Evolutionary conservation across 2,113 vertebrate species (phyloP).

Genomic region (Raphicerus campestris): DNA sequence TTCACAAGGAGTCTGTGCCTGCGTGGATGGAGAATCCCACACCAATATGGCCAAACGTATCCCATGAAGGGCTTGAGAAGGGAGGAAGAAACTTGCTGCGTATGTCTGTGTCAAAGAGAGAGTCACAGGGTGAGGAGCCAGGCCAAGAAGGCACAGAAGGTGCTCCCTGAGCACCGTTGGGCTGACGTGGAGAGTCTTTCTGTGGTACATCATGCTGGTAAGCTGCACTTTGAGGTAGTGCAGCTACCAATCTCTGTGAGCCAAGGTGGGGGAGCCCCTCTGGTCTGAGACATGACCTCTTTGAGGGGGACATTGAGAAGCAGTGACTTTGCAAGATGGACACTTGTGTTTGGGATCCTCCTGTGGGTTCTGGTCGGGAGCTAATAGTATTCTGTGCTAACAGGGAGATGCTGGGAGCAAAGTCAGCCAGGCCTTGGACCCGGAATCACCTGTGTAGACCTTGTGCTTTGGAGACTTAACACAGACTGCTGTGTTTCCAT

Average conservation of each 20-base stretch:
- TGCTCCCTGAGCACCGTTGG: background rate
- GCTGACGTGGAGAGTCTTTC: background rate
- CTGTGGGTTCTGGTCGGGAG: background rate
- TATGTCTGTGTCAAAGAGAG: background rate
- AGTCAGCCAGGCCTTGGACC: background rate
- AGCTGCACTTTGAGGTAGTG: background rate
- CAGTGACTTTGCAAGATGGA: background rate
- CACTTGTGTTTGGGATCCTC: background rate
- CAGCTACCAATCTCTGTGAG: background rate
- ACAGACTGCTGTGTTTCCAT: background rate
- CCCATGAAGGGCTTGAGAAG: background rate
- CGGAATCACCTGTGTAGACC: background rate
- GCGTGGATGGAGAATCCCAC: background rate
- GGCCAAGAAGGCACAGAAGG: background rate
- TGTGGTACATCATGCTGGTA: background rate
- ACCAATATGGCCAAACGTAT: background rate
- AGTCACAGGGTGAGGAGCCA: background rate
- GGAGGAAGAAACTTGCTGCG: fast-evolving
- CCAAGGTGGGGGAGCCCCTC: background rate
- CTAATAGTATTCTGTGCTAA: too few species aligned
- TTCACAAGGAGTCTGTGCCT: background rate
- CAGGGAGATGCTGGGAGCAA: too few species aligned
- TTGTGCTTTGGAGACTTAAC: background rate
- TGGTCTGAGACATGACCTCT: background rate
- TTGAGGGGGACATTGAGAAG: background rate